These are phyloP conservation scores for Bombus polaris DNA, from an alignment of 1,140 invertebrate species.

Conservation along the genomic window DNA sequence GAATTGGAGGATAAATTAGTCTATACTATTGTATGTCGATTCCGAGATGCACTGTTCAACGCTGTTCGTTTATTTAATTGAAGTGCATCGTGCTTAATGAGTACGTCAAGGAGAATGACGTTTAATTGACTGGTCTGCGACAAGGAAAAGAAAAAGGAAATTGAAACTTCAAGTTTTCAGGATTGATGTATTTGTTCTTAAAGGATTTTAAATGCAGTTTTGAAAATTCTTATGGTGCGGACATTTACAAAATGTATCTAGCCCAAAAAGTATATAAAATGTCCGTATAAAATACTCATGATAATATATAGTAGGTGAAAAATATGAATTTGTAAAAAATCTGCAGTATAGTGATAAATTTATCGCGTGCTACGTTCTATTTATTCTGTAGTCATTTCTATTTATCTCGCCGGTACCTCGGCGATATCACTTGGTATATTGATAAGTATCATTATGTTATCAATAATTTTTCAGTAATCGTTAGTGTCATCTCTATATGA, in stretches of 20 bases:
- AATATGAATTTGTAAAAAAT: neutral
- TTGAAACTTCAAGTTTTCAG: no score
- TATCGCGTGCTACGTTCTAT: neutral
- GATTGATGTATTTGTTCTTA: no score
- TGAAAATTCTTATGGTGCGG: no score
- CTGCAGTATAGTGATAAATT: neutral
- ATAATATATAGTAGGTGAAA: neutral
- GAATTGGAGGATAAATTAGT: constrained; percentile 13
- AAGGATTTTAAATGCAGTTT: no score
- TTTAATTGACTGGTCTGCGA: constrained; percentile 14
- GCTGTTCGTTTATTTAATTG: constrained; percentile 30
- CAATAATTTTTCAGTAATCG: neutral
- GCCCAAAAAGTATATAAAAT: no score
- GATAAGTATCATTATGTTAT: neutral
- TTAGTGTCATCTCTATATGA: neutral
- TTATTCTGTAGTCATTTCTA: neutral
- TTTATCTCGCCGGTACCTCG: neutral
- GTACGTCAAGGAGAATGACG: constrained; percentile 13
- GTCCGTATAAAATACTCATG: no score
- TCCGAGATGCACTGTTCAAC: neutral
- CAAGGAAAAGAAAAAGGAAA: neutral
- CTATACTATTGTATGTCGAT: no score
- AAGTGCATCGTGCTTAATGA: constrained; percentile 35
- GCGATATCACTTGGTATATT: neutral
- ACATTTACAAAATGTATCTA: no score